Evolutionary conservation across 53 echinoderm and acorn worm genomes (phyloP), one percentile per base, ranked within the genome.

Genomic region (Patiria pectinifera): DNA sequence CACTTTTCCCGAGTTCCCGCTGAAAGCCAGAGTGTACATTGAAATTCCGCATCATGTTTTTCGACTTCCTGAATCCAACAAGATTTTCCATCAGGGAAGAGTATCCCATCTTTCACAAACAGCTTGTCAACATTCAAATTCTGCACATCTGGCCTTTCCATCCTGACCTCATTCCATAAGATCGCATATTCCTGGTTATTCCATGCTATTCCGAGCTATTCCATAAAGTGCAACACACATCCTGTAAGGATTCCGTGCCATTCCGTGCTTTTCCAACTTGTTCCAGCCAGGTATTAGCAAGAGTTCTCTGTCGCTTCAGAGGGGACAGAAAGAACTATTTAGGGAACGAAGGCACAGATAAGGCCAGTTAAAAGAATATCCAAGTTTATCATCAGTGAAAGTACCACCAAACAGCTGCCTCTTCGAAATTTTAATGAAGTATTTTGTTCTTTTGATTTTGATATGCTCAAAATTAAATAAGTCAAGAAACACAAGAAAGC

Each of bases 251-350:
- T 66, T 66, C 66, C 76, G 5, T 76, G 79, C 45, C 15, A 79
- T 24, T 45, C 45, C 45, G 4, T 15, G 75, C 4, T 86, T 75
- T 7, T 70, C 22, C 49, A 22, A 18, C 2, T 61, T 58, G 5
- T 72, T 25, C 71, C 23, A 4, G 43, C 23, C 66, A 11, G 79
- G 46, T 26, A 90, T 70, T 90, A 90, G 90, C 90, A 90, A n/a
- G 90, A 79, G 47, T 79, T 90, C 81, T 90, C 90, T 35, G 90
- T 79, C 48, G 66, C 90, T 90, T 90, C 48, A 81, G 80, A 81
- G 59, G 21, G 90, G 80, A 80, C 48, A 81, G 80, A 90, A 80
- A 90, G 46, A 9, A 80, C 47, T 81, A 69, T 47, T 53, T 22
- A 10, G 24, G 24, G 24, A 74, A 74, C 22, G 74, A 74, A 74